phyloP scores from a whole-genome alignment of 2,113 vertebrate genomes.

The Myanophis thanlyinensis region DNA sequence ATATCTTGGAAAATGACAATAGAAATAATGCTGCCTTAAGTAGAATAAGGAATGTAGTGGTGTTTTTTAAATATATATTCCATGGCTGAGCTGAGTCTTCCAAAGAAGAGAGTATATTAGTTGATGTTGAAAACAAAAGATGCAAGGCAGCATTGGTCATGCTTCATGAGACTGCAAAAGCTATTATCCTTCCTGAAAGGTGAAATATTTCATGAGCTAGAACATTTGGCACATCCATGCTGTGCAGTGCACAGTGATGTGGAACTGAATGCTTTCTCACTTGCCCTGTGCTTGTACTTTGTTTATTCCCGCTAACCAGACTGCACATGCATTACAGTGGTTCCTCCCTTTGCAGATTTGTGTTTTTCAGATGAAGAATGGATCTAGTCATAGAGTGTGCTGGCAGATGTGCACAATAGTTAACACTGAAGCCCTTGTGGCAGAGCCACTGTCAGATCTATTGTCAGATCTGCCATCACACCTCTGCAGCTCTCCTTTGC shows the following conservation, averaged over 20 bases:
- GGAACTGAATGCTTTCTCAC: conserved; percentile 7
- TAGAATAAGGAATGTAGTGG: not conserved
- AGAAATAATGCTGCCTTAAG: not conserved
- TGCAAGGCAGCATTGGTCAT: conserved; percentile 39
- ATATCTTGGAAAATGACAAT: not conserved
- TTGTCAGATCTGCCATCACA: not conserved
- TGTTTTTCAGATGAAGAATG: not conserved
- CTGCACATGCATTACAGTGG: not conserved
- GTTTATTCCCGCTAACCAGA: not conserved
- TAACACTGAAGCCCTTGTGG: not conserved
- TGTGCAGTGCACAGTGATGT: conserved; percentile 1
- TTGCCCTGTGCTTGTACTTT: not conserved
- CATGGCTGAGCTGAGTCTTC: not conserved
- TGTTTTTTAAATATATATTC: not conserved
- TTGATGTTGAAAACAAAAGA: conserved; percentile 12
- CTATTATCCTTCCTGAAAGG: conserved; percentile 40
- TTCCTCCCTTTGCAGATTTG: too few species aligned
- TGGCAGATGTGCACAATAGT: rapidly evolving
- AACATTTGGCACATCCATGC: not conserved
- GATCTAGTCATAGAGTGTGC: not conserved
- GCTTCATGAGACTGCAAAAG: conserved; percentile 38
- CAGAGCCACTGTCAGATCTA: not conserved
- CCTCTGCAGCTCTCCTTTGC: not conserved
- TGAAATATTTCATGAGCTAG: conserved; percentile 39
- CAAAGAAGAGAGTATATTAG: conserved; percentile 34